Base-by-base conservation (phyloP, 2,888 invertebrate genomes). In the Harpalus rufipes region DNA sequence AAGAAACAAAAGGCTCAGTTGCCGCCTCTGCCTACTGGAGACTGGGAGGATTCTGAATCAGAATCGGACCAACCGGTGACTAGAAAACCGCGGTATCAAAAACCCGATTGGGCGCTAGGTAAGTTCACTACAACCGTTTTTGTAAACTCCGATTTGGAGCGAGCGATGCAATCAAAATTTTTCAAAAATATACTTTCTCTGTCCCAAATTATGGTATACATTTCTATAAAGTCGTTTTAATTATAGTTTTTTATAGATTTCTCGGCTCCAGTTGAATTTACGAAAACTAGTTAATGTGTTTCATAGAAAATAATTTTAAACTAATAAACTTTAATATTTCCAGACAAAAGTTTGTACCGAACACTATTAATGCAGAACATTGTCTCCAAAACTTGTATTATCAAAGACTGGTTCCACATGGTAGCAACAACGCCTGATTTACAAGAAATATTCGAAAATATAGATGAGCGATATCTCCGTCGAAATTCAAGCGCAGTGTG, bases 401-500 rank as follows among this genome's bases (percentile, higher is more conserved):
- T 94, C 61, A 94, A 94, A 88, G 91, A 91, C 32, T 92, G 95
- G 89, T 96, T 95, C 91, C 92, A 92, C 0, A 92, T 93, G 86
- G 92, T 93, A 86, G 92, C 92, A 83, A 93, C 93, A 89, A 93
- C 93, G 1, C 94, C 95, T 0, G 94, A 96, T 92, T 91, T 96
- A 86, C 91, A 92, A 84, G 93, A 93, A 86, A 93, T 96, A 74
- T 96, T 96, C 92, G 94, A 94, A 56, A 91, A 91, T 86, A 95
- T 96, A 86, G 94, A 95, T 90, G 93, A 93, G 76, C 91, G 91
- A 72, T 92, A 93, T 59, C 91, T 96, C 88, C 94, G 94, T 89
- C 92, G 96, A 61, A 95, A 95, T 58, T 96, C 96, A 0, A 95
- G 95, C 88, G 95, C 95, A 61, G 92, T 94, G 81, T 96, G 96